Evolutionary conservation across 2,888 invertebrate species (phyloP).

Genomic region (Hirtodrosophila confusa): DNA sequence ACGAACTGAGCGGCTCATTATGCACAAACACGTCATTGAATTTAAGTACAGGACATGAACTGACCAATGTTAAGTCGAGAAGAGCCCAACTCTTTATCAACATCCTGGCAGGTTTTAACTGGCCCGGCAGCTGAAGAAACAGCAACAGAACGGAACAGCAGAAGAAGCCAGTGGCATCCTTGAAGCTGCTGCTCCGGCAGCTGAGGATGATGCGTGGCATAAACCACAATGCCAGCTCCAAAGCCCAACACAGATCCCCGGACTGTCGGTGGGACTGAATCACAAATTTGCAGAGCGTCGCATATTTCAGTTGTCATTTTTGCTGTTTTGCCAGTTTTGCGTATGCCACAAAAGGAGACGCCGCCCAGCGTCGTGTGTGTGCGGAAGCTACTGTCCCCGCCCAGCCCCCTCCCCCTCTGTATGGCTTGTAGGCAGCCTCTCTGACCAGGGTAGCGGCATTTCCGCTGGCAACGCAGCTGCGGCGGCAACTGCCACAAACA

Average conservation of each 20-base stretch:
- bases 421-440: no score
- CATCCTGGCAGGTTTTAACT: constrained; percentile 14
- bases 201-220: constrained; percentile 48
- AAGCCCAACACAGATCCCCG: constrained; percentile 30
- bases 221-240: constrained; percentile 58
- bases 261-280: constrained; percentile 19
- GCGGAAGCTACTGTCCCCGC: constrained; percentile 12
- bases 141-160: constrained; percentile 1
- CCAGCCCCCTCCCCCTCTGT: background rate
- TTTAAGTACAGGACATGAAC: constrained; percentile 13
- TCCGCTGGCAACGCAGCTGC: constrained; percentile 73
- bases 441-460: constrained; percentile 49
- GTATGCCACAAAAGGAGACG: constrained; percentile 55
- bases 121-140: constrained; percentile 12
- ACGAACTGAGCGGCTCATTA: constrained; percentile 46
- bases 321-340: constrained; percentile 72
- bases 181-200: constrained; percentile 16
- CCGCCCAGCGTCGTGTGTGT: constrained; percentile 11
- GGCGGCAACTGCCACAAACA: constrained; percentile 76
- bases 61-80: constrained; percentile 46
- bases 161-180: constrained; percentile 21
- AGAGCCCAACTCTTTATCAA: constrained; percentile 25
- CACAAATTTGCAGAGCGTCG: constrained; percentile 63
- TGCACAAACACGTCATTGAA: constrained; percentile 58
- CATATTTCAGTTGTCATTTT: constrained; percentile 76